Percentiles rank a stretch among this genome's conserved stretches.
These are phyloP conservation scores for Gorsachius goisagi DNA, from an alignment of 2,113 vertebrate species.

Conservation along the genomic window DNA sequence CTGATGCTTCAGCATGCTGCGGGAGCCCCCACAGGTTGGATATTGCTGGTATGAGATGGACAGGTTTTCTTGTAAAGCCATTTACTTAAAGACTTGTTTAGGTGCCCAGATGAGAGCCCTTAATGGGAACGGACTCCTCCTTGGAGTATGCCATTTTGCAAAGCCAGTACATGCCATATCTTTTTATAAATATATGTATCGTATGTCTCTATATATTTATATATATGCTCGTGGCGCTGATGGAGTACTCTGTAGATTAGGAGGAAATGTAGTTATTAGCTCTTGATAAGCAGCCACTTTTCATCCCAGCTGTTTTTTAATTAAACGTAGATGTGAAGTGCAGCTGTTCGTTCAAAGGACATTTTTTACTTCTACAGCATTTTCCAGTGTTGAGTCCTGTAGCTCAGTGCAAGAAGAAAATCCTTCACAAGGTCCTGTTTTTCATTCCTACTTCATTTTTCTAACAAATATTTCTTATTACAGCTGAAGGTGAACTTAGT, in stretches of 20 bases:
- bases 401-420: background rate
- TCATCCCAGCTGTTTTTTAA: constrained; percentile 47
- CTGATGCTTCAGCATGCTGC: background rate
- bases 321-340: background rate
- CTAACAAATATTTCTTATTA: background rate
- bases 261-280: background rate
- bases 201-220: background rate
- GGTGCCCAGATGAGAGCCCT: background rate
- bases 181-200: background rate
- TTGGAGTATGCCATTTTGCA: background rate
- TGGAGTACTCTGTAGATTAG: background rate
- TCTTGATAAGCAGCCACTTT: constrained; percentile 9
- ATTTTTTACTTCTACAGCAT: background rate
- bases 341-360: constrained; percentile 22
- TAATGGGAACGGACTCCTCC: background rate
- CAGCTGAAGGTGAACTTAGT: background rate
- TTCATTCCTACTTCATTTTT: background rate
- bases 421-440: background rate
- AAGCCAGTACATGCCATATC: background rate
- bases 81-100: background rate
- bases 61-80: background rate
- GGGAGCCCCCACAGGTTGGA: background rate
- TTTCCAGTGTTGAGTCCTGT: background rate
- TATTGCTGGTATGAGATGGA: background rate
- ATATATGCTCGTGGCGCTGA: background rate